Conservation (phyloP, 1,140 invertebrate genomes). For the Trichonephila clavipes region DNA sequence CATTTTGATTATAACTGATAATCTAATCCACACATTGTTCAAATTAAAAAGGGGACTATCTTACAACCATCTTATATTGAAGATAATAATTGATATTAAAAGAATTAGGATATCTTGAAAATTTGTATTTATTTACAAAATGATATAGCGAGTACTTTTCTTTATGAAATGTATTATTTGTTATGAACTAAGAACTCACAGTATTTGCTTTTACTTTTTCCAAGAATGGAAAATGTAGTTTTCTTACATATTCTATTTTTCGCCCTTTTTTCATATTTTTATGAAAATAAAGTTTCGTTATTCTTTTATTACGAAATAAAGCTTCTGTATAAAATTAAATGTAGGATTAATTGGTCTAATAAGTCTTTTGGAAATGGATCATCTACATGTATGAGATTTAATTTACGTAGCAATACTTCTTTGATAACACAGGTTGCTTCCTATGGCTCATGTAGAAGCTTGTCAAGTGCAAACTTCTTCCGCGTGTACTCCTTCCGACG, state of each 20-base stretch:
- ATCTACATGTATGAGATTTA: not conserved
- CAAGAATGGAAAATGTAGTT: not conserved
- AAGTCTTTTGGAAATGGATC: not conserved
- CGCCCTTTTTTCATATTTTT: not conserved
- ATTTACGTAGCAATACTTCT: not conserved
- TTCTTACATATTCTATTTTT: not conserved
- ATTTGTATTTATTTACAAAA: not conserved
- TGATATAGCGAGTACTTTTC: too few species aligned
- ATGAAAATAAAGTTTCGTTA: not conserved
- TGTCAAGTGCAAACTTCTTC: slow-evolving; percentile 34
- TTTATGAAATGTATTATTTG: too few species aligned
- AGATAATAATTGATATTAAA: too few species aligned
- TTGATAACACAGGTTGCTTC: not conserved
- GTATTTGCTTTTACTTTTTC: too few species aligned
- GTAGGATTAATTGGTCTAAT: not conserved
- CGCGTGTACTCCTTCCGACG: not conserved
- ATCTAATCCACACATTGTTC: too few species aligned
- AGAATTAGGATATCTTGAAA: too few species aligned
- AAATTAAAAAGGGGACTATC: too few species aligned
- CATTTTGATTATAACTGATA: too few species aligned
- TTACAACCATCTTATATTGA: too few species aligned
- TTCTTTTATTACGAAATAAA: not conserved
- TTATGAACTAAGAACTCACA: too few species aligned
- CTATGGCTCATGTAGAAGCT: not conserved
- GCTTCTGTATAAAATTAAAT: slow-evolving; percentile 2